Evolutionary conservation across 2,797 vertebrate species (phyloP).

Genomic region (Chelidonichthys spinosus): DNA sequence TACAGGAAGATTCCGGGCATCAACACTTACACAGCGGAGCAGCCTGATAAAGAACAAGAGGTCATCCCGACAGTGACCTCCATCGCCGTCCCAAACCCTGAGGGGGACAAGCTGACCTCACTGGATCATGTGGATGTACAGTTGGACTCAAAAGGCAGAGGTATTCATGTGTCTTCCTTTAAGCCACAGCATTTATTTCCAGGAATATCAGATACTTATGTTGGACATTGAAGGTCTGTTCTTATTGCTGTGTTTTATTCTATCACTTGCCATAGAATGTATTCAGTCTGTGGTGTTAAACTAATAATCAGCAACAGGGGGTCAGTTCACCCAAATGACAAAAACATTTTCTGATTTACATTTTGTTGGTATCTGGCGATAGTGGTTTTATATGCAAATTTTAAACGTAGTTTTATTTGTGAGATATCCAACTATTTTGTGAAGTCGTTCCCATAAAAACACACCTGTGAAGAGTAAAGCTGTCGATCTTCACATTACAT

Average conservation of each 20-base stretch:
- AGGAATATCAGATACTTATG: neutral
- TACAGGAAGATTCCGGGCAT: conserved; percentile 80
- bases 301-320: neutral
- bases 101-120: conserved; percentile 73
- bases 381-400: neutral
- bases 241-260: neutral
- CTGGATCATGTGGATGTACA: conserved; percentile 77
- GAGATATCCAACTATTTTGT: conserved; percentile 6
- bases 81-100: conserved; percentile 72
- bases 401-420: neutral
- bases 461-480: conserved; percentile 5
- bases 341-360: conserved; percentile 12
- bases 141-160: conserved; percentile 75
- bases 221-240: neutral
- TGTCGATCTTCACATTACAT: neutral
- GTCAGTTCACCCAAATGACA: conserved; percentile 15
- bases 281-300: neutral
- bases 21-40: conserved; percentile 77
- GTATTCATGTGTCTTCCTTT: conserved; percentile 52
- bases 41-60: conserved; percentile 83
- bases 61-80: conserved; percentile 82
- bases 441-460: conserved; percentile 23
- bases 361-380: neutral
- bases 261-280: neutral
- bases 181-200: conserved; percentile 4